Percentiles rank a stretch among this genome's conserved stretches.
These are phyloP conservation scores for Oplegnathus fasciatus DNA, from an alignment of 2,113 vertebrate genomes.

Conservation along the genomic window DNA sequence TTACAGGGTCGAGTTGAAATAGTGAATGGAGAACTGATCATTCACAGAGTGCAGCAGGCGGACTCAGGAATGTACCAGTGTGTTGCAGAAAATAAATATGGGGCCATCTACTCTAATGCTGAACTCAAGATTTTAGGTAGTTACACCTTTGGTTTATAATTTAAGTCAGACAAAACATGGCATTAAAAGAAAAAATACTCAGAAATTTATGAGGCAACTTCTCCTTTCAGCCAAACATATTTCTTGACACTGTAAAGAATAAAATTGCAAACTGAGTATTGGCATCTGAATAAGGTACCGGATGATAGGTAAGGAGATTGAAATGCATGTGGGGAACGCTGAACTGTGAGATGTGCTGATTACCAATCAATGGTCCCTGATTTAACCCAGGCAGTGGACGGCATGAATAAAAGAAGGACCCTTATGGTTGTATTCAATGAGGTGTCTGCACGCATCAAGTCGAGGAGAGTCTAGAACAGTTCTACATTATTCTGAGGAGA, in stretches of 20 bases:
- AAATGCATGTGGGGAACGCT: slow-evolving; percentile 60
- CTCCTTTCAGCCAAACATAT: not conserved
- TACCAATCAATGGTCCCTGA: slow-evolving; percentile 78
- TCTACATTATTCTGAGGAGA: slow-evolving; percentile 37
- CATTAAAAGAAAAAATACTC: not conserved
- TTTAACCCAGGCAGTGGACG: slow-evolving; percentile 66
- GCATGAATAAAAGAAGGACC: slow-evolving; percentile 70
- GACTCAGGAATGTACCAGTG: slow-evolving; percentile 99
- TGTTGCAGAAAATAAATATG: slow-evolving; percentile 94
- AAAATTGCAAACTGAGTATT: slow-evolving; percentile 33
- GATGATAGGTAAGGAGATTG: slow-evolving; percentile 59
- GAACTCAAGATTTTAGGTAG: slow-evolving; percentile 94
- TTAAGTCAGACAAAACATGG: not conserved
- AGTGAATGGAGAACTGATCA: slow-evolving; percentile 90
- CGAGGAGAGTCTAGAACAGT: slow-evolving; percentile 37
- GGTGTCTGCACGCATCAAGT: slow-evolving; percentile 45
- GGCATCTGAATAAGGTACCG: slow-evolving; percentile 49
- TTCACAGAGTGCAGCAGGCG: slow-evolving; percentile 88
- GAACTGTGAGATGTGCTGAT: slow-evolving; percentile 75
- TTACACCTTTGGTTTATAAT: not conserved
- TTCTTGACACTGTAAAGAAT: slow-evolving; percentile 30
- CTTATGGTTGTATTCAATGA: slow-evolving; percentile 58
- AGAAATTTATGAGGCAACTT: slow-evolving; percentile 15
- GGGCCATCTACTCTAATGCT: slow-evolving; percentile 89
- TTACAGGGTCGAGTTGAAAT: slow-evolving; percentile 91